phyloP scores from a whole-genome alignment of 2,113 vertebrate genomes.

The Osmerus eperlanus region DNA sequence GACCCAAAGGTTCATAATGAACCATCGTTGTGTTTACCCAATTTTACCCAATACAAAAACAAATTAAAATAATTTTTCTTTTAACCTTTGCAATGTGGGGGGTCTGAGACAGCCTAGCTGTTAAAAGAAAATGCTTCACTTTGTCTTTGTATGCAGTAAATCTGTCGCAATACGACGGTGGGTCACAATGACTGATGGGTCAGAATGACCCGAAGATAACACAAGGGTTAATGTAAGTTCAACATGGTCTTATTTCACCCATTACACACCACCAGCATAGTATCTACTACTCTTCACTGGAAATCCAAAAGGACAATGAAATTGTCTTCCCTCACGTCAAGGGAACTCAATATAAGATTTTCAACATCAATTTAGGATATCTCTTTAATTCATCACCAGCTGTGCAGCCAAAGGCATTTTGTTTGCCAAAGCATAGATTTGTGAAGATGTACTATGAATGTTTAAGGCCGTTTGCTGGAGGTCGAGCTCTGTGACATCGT shows the following conservation, averaged over 20 bases:
- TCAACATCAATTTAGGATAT: not conserved
- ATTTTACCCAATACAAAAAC: too few species aligned
- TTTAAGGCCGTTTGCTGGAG: not conserved
- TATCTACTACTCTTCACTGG: not conserved
- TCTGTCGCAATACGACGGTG: too few species aligned
- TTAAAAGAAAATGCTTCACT: too few species aligned
- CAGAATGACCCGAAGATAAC: too few species aligned
- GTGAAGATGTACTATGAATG: not conserved
- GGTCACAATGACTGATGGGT: too few species aligned
- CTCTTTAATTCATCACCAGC: slow-evolving; percentile 48
- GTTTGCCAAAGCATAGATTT: not conserved
- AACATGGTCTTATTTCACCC: slow-evolving; percentile 5
- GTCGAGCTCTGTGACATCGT: not conserved
- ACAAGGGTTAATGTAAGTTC: too few species aligned
- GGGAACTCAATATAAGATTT: not conserved
- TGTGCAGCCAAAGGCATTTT: slow-evolving; percentile 49
- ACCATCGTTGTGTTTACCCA: too few species aligned
- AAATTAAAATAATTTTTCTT: too few species aligned
- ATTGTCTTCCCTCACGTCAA: not conserved
- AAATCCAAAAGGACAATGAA: not conserved
- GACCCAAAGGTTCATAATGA: too few species aligned
- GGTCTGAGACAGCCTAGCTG: too few species aligned
- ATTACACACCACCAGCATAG: slow-evolving; percentile 3
- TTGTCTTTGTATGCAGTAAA: too few species aligned
- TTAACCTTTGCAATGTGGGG: too few species aligned